Evolutionary conservation across 2,797 vertebrate genomes (phyloP), one percentile per base, ranked within the genome.

Genomic region (Potorous gilbertii): DNA sequence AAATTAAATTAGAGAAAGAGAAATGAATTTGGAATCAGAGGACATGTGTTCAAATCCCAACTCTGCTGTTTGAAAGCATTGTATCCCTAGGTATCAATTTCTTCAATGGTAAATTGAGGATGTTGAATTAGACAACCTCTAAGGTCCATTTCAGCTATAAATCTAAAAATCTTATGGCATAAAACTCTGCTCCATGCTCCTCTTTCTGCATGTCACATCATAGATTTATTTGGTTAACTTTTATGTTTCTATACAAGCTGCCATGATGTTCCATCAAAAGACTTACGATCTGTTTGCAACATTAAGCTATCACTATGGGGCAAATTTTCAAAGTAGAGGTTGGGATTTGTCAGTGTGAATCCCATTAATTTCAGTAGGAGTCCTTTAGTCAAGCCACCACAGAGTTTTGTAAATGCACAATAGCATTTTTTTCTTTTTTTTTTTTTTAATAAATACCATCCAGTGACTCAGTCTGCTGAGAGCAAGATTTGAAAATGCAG

Each of bases 251-350:
- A 91, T 95, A 95, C 87, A 97, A 96, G 92, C 92, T 95, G 94
- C 62, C 54, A 95, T 94, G 92, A 96, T 96, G 95, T 97, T 93
- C 95, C 97, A 96, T 98, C 92, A 93, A 87, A 96, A 97, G 95
- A 94, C 91, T 54, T 96, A 66, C 1, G 56, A 96, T 96, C 95
- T 96, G 90, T 96, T 95, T 93, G 94, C 90, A 94, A 91, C 96
- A 97, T 97, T 97, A 94, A 97, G 90, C 57, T 97, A 74, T 95
- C 96, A 93, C 90, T 96, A 96, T 96, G 97, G 94, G 97, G 95
- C 97, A 97, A 97, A 96, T 97, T 97, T 98, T 97, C 95, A 87
- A 95, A 97, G 90, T 97, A 91, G 92, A 87, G 52, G 94, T 97
- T 97, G 90, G 94, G 93, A 96, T 96, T 97, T 97, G 92, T 92